Conservation (phyloP, 2,113 vertebrate genomes). For the Cyanoderma ruficeps region DNA sequence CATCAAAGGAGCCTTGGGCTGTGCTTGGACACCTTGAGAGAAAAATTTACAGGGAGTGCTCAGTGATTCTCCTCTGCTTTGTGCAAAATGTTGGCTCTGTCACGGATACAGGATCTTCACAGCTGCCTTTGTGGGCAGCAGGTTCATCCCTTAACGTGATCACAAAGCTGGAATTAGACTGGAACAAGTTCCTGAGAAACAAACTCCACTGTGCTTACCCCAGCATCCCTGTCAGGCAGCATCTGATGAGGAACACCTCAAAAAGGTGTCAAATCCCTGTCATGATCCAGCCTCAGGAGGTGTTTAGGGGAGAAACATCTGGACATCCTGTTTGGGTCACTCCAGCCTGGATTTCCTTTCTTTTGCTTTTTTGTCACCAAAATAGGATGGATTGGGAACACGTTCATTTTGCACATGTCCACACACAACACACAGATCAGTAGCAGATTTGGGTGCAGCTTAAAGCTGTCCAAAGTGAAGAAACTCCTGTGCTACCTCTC, state of each 20-base stretch:
- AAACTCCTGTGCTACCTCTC: neutral
- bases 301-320: neutral
- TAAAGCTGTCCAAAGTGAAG: neutral
- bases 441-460: neutral
- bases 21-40: neutral
- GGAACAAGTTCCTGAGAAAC: neutral
- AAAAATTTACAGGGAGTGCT: neutral
- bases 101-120: neutral
- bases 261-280: neutral
- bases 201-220: neutral
- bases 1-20: fast-evolving
- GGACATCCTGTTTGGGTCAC: too few species aligned
- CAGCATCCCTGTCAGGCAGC: neutral
- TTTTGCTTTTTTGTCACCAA: neutral
- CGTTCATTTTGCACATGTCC: neutral
- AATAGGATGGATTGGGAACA: neutral
- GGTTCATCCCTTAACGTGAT: neutral
- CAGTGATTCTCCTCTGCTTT: neutral
- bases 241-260: neutral
- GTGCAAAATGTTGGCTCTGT: neutral
- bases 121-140: neutral
- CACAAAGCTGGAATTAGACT: neutral
- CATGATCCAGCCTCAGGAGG: neutral
- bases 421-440: neutral
- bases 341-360: neutral